Percentiles rank a stretch among this genome's conserved stretches.
phyloP scores from a whole-genome alignment of 1,140 invertebrate genomes.

The Meloidogyne hapla region DNA sequence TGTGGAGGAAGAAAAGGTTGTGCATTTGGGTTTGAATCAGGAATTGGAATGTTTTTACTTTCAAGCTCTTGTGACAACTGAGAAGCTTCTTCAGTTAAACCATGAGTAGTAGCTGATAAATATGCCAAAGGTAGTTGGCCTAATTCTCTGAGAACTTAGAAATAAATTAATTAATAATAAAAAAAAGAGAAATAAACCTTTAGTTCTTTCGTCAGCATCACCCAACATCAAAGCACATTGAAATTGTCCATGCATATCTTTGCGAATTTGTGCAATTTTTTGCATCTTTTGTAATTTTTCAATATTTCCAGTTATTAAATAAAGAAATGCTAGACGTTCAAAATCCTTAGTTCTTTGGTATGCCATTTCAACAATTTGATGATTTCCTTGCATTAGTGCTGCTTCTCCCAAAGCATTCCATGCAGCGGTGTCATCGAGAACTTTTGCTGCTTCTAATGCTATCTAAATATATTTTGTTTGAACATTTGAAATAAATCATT shows the following conservation, averaged over 20 bases:
- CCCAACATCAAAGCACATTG: slow-evolving; percentile 88
- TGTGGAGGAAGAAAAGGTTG: slow-evolving; percentile 79
- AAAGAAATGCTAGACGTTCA: slow-evolving; percentile 95
- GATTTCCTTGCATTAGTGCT: slow-evolving; percentile 75
- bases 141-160: slow-evolving; percentile 67
- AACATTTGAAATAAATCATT: neutral
- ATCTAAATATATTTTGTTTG: slow-evolving; percentile 59
- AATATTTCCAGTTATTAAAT: slow-evolving; percentile 95
- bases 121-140: slow-evolving; percentile 79
- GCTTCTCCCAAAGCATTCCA: slow-evolving; percentile 96
- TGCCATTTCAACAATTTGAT: slow-evolving; percentile 87
- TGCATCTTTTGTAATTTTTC: slow-evolving; percentile 98
- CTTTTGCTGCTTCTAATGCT: slow-evolving; percentile 83
- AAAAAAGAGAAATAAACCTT: slow-evolving; percentile 68
- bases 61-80: slow-evolving; percentile 72
- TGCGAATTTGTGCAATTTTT: slow-evolving; percentile 93
- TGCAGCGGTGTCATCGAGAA: slow-evolving; percentile 85
- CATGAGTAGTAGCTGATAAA: slow-evolving; percentile 90
- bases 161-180: slow-evolving; percentile 22
- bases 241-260: slow-evolving; percentile 92
- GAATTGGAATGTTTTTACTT: slow-evolving; percentile 72
- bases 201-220: slow-evolving; percentile 84
- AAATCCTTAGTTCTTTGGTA: slow-evolving; percentile 99
- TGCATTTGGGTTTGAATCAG: slow-evolving; percentile 76
- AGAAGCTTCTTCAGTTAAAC: slow-evolving; percentile 77